Conservation (phyloP, 2,888 invertebrate genomes). For the Hirtodrosophila alboralis region DNA sequence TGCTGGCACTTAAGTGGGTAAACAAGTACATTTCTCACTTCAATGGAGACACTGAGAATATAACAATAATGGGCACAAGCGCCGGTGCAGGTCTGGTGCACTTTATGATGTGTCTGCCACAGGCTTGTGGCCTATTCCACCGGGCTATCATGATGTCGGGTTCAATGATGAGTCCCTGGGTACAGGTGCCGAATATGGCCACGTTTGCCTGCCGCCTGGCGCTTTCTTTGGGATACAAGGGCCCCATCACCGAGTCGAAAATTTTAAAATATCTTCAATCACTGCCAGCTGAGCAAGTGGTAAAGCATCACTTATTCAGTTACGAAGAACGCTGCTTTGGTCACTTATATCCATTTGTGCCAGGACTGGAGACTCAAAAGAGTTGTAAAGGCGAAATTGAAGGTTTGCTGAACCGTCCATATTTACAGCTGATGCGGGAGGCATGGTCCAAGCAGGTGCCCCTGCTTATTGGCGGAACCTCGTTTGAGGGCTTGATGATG, state of each 20-base stretch:
- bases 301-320: conserved; percentile 75
- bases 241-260: conserved; percentile 69
- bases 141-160: conserved; percentile 82
- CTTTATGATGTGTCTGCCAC: conserved; percentile 84
- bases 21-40: conserved; percentile 84
- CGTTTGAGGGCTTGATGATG: conserved; percentile 80
- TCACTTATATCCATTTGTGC: conserved; percentile 74
- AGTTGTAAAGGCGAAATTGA: conserved; percentile 4
- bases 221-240: conserved; percentile 74
- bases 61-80: conserved; percentile 85
- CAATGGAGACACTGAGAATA: conserved; percentile 85
- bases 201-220: conserved; percentile 74
- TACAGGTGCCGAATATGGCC: conserved; percentile 49
- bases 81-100: conserved; percentile 85
- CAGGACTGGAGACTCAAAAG: conserved; percentile 63
- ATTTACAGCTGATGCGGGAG: conserved; percentile 65
- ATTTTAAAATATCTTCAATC: conserved; percentile 77
- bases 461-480: conserved; percentile 80
- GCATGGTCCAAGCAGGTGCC: conserved; percentile 81
- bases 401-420: conserved; percentile 57
- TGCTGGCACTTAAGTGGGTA: conserved; percentile 85
- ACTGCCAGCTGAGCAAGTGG: conserved; percentile 63
- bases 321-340: conserved; percentile 65
- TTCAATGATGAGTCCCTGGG: conserved; percentile 77
- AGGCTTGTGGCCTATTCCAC: conserved; percentile 83